A percentile compares a stretch with the other conserved stretches of the same genome.
These are phyloP conservation scores for Aphrophora alni DNA, from an alignment of 2,888 invertebrate species.

Conservation along the genomic window DNA sequence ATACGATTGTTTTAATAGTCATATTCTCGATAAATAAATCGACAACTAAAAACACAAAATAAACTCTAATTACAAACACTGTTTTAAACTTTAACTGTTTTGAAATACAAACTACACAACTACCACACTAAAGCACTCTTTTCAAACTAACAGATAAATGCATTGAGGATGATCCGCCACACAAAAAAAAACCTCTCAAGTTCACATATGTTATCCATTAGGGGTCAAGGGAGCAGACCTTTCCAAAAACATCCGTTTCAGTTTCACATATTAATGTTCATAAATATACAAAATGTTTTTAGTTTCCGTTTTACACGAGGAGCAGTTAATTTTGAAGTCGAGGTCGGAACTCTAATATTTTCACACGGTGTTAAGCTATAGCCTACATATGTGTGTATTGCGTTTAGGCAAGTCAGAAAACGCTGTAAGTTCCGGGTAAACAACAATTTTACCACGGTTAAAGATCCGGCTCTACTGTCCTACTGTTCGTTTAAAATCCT, in stretches of 20 bases:
- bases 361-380: background rate
- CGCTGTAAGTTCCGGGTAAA: too few species aligned
- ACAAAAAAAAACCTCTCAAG: background rate
- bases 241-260: background rate
- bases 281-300: background rate
- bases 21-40: too few species aligned
- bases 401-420: too few species aligned
- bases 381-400: too few species aligned
- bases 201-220: background rate
- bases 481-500: too few species aligned
- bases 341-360: background rate
- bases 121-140: background rate
- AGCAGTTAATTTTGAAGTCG: background rate
- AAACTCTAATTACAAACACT: background rate
- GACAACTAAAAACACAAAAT: too few species aligned
- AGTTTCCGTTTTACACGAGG: background rate
- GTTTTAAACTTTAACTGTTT: background rate
- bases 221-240: background rate
- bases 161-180: background rate
- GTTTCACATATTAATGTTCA: background rate
- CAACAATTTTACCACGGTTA: too few species aligned
- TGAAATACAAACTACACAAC: background rate
- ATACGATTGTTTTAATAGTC: too few species aligned
- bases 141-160: background rate
- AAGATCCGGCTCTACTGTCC: too few species aligned